These are phyloP conservation scores for Dioctria linearis DNA, from an alignment of 2,888 invertebrate species.

Conservation along the genomic window DNA sequence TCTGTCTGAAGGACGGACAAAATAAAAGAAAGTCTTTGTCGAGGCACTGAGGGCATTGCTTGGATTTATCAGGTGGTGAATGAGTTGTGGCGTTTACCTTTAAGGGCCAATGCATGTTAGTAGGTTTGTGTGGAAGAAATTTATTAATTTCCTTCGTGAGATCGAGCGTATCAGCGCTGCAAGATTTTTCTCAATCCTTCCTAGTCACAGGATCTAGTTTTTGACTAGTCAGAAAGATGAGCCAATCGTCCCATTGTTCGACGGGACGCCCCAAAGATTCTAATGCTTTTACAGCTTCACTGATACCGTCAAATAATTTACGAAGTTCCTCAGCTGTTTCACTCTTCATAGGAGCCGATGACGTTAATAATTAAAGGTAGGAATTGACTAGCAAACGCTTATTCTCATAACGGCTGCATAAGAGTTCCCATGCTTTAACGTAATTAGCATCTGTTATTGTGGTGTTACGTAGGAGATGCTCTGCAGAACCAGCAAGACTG, in stretches of 20 bases:
- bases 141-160: too few species aligned
- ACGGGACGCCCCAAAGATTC: constrained; percentile 7
- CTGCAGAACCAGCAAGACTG: constrained; percentile 27
- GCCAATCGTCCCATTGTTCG: constrained; percentile 26
- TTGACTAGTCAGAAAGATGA: neutral
- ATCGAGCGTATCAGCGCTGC: too few species aligned
- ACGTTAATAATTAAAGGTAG: constrained; percentile 18
- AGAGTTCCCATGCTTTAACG: constrained; percentile 40
- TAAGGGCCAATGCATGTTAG: too few species aligned
- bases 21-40: too few species aligned
- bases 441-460: constrained; percentile 45
- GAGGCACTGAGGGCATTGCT: too few species aligned
- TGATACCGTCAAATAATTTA: neutral
- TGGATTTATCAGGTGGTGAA: too few species aligned
- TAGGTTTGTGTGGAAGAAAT: too few species aligned
- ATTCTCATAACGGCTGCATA: constrained; percentile 42
- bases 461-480: constrained; percentile 26
- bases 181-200: too few species aligned
- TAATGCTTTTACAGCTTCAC: neutral
- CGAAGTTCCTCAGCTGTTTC: constrained; percentile 4
- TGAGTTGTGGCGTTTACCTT: too few species aligned
- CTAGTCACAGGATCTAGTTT: neutral
- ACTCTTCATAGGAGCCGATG: neutral
- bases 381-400: constrained; percentile 52
- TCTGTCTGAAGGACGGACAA: too few species aligned